These are phyloP conservation scores for Lycaena phlaeas DNA, from an alignment of 2,888 invertebrate genomes.

Conservation along the genomic window DNA sequence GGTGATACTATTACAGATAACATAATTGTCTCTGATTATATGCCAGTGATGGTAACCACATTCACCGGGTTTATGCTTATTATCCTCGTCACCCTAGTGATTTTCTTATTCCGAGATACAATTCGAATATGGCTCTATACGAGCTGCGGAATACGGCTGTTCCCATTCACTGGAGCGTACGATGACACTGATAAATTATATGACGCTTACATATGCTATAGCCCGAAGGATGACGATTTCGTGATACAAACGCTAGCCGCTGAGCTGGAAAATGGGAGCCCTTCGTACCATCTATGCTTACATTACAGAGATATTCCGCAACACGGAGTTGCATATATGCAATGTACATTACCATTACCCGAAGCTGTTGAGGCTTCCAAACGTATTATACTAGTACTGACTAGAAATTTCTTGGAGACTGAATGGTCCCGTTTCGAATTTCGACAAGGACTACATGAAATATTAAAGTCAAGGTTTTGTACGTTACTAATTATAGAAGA, in stretches of 20 bases:
- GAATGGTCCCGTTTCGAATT: constrained; percentile 95
- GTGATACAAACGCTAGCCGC: constrained; percentile 89
- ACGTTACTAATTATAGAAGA: constrained; percentile 91
- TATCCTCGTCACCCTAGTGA: constrained; percentile 81
- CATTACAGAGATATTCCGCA: constrained; percentile 90
- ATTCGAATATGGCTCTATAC: constrained; percentile 91
- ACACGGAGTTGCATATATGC: constrained; percentile 77
- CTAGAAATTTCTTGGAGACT: constrained; percentile 90
- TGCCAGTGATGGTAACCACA: constrained; percentile 86
- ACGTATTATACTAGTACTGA: constrained; percentile 88
- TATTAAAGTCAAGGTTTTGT: constrained; percentile 85
- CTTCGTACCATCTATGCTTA: constrained; percentile 87
- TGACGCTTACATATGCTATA: constrained; percentile 95
- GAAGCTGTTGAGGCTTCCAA: constrained; percentile 93
- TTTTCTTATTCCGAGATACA: constrained; percentile 89
- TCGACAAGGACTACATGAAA: constrained; percentile 90
- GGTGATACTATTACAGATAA: constrained; percentile 86
- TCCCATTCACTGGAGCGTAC: constrained; percentile 78
- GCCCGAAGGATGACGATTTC: constrained; percentile 92
- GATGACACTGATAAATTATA: constrained; percentile 90
- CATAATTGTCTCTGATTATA: constrained; percentile 86
- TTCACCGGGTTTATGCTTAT: constrained; percentile 83
- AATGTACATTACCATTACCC: constrained; percentile 81
- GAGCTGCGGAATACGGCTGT: constrained; percentile 87
- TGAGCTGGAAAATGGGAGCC: constrained; percentile 87